Evolutionary conservation across 2,888 invertebrate genomes (phyloP).

Genomic region (Furcula furcula): DNA sequence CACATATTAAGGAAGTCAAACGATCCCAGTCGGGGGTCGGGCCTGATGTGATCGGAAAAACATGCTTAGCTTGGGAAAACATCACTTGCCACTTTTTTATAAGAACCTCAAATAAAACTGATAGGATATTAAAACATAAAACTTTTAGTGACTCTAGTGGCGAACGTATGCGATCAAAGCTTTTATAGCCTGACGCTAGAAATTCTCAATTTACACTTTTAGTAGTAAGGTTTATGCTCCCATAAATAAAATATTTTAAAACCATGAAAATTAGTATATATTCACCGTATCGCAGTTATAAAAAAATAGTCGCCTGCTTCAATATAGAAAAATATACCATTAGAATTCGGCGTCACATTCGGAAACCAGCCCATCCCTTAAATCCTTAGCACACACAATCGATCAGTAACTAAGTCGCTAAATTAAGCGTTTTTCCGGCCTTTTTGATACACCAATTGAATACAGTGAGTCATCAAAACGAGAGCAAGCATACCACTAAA

Average conservation of each 20-base stretch:
- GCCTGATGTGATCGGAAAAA: slow-evolving; percentile 14
- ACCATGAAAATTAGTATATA: no score
- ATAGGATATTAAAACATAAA: neutral
- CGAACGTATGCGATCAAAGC: neutral
- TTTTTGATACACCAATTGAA: no score
- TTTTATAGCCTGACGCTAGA: neutral
- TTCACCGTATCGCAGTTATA: no score
- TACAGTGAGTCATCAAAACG: no score
- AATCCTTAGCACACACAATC: no score
- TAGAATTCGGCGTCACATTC: no score
- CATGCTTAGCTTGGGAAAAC: neutral
- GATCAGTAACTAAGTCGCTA: no score
- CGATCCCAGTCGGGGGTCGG: neutral
- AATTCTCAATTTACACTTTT: neutral
- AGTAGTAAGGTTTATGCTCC: neutral
- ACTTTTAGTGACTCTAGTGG: neutral
- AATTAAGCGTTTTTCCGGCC: no score
- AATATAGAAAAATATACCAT: no score
- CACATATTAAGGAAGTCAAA: slow-evolving; percentile 3
- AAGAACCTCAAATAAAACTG: neutral
- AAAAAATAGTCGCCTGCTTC: no score
- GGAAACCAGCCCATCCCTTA: no score
- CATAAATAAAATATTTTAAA: neutral
- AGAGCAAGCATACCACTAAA: no score
- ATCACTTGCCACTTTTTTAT: slow-evolving; percentile 4